Conservation (phyloP, 1,140 invertebrate genomes). For the Diprion similis region DNA sequence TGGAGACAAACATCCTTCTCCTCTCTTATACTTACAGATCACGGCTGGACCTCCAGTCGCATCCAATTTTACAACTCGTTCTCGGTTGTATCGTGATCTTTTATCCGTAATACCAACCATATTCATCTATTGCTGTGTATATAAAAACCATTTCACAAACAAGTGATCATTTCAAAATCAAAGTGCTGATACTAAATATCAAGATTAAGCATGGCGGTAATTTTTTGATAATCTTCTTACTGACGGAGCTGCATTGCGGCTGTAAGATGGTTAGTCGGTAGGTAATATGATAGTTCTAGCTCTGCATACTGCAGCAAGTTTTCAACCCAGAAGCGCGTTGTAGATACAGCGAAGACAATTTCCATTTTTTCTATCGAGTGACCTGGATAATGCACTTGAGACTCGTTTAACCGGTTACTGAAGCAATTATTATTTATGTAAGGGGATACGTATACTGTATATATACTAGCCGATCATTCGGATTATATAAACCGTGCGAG, state of each 20-base stretch:
- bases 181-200: too few species aligned
- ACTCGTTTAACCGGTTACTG: slow-evolving; percentile 2
- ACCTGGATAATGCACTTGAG: slow-evolving; percentile 7
- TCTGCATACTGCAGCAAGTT: not conserved
- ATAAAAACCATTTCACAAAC: too few species aligned
- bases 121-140: too few species aligned
- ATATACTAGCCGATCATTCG: too few species aligned
- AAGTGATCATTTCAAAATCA: too few species aligned
- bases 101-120: too few species aligned
- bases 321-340: not conserved
- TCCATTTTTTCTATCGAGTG: not conserved
- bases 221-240: too few species aligned
- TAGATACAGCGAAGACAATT: not conserved
- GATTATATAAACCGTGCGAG: too few species aligned
- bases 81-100: not conserved
- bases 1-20: not conserved
- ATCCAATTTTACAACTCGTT: not conserved
- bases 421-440: slow-evolving; percentile 6
- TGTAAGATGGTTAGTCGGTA: too few species aligned
- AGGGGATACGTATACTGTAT: not conserved
- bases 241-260: too few species aligned
- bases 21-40: not conserved
- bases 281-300: too few species aligned
- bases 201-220: too few species aligned
- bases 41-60: not conserved